Evolutionary conservation across 2,888 invertebrate genomes (phyloP), one percentile per base, ranked within the genome.

Genomic region (Nomada flava): DNA sequence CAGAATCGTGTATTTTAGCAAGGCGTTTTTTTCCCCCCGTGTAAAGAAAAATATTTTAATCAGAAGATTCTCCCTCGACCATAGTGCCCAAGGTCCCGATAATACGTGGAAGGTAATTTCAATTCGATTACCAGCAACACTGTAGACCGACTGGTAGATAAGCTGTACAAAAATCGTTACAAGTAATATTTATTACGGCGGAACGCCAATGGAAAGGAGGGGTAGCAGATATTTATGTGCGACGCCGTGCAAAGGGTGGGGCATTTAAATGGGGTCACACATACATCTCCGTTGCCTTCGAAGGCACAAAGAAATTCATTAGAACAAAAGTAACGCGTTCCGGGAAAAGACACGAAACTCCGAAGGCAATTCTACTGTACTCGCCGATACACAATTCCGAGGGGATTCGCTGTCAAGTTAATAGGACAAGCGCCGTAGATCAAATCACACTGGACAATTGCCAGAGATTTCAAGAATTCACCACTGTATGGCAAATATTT

Each of bases 221-320:
- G 55, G 67, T 50, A 65, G 72, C 78, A 62, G 72, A 80, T 79
- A 79, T 80, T 80, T 80, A 80, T 78, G 80, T 72, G 80, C 63
- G 42, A 78, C 62, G 68, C 29, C 23, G 29, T 52, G 36, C 57
- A 44, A 68, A 72, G 79, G 80, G 80, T 80, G 79, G 79, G 67
- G 80, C 79, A 80, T 80, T 80, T 80, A 80, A 80, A 80, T 80
- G 79, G 79, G 80, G 79, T 80, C 79, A 72, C 79, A 62, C 80
- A 63, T 79, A 72, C 67, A 72, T 78, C 79, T 79, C 79, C 60
- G 70, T 62, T 79, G 13, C 62, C 62, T 57, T 55, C 29, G 71
- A 63, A 47, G 78, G 55, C 65, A 72, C 71, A 78, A 72, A 72
- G 79, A 64, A 72, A 63, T 67, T 50, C 42, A 72, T 63, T 29